Base-by-base conservation (phyloP, 2,888 invertebrate species). In the Drosophila borealis region DNA sequence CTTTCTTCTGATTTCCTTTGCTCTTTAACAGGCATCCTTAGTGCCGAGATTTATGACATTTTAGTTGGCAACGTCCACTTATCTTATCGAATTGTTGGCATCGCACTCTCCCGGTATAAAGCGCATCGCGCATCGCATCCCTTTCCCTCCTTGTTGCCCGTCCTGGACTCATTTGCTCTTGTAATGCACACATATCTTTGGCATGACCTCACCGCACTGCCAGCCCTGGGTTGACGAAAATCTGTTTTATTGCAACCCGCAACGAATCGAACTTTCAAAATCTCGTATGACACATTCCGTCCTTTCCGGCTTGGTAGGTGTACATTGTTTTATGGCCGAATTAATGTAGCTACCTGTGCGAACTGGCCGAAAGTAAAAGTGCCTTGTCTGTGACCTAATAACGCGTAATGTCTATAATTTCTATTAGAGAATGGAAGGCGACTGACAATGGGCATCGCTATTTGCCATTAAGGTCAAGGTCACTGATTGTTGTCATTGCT, bases 71-170 rank as follows among this genome's bases (percentile, higher is more conserved):
- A 83, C 91, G 90, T 90, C 90, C 88, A 90, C 91, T 90, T 91
- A 91, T 92, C 92, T 92, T 92, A 92, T 92, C 92, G 90, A 89
- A 90, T 81, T 84, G 90, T 91, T 92, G 92, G 92, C 92, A 92
- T 91, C 91, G 86, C 78, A 68, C 67, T 70, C 66, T 54, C 64
- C 41, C 50, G 8, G 36, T 25, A 25, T 17, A 57, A 59, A 75
- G 63, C 55, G 55, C 63, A 42, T 41, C 49, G 50, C 44, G 17
- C 17, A 37, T 19, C 19, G n/a, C 25, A 34, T 2, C 34, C 49
- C 41, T 14, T 50, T n/a, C 14, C 11, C 8, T 9, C 25, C 6
- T 29, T 21, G 29, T 29, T 29, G 8, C 29, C 25, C 29, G 8
- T 29, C n/a, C 54, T 11, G 19, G 13, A 10, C 14, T 4, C 36